A percentile compares a stretch with the other conserved stretches of the same genome.
Conservation (phyloP, 2,888 invertebrate species). For the Isoperla grammatica region DNA sequence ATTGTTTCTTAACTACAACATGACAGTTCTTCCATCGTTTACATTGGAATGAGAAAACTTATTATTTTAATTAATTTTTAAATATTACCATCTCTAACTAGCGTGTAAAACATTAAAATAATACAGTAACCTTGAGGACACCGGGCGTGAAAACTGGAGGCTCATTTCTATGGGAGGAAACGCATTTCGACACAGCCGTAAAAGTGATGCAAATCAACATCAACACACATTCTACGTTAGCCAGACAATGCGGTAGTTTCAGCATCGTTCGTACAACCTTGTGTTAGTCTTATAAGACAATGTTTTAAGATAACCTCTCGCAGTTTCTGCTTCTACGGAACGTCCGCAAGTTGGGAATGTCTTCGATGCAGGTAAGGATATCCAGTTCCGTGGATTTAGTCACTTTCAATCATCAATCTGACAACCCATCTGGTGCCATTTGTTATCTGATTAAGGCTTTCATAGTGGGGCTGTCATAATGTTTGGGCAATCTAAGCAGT, state of each 20-base stretch:
- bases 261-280: background rate
- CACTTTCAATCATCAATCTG: too few species aligned
- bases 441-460: too few species aligned
- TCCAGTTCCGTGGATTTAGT: too few species aligned
- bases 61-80: background rate
- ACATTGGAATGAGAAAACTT: background rate
- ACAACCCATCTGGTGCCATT: too few species aligned
- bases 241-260: constrained; percentile 6
- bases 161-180: constrained; percentile 11
- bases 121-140: constrained; percentile 6
- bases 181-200: background rate
- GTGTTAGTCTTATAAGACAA: background rate
- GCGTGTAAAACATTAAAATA: constrained; percentile 1
- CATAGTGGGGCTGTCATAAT: too few species aligned
- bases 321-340: background rate
- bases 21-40: too few species aligned
- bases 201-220: background rate
- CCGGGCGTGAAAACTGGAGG: constrained; percentile 2
- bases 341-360: background rate
- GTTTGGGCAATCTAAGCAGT: too few species aligned
- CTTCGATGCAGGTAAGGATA: too few species aligned
- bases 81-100: background rate
- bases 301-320: background rate
- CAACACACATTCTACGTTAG: background rate
- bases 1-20: too few species aligned